phyloP scores from a whole-genome alignment of 1,140 invertebrate species.

The Lamellibrachia luymesi region DNA sequence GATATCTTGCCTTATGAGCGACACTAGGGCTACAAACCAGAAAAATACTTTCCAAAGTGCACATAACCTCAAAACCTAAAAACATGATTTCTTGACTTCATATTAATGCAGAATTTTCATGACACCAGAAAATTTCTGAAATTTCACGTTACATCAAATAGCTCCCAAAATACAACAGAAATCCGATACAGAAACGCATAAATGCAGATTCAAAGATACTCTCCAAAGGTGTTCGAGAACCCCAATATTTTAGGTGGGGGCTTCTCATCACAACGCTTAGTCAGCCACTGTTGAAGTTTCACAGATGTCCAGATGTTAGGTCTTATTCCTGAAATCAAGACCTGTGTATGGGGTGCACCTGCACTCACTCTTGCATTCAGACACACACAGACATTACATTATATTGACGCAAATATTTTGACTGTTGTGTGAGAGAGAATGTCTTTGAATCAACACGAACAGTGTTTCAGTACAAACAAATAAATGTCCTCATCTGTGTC shows the following conservation, averaged over 20 bases:
- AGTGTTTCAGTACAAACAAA: background rate
- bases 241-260: no score
- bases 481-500: background rate
- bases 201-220: background rate
- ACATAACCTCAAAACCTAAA: no score
- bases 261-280: no score
- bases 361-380: no score
- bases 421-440: background rate
- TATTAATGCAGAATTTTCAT: background rate
- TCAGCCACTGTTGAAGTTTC: no score
- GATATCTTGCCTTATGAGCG: no score
- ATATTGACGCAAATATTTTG: background rate
- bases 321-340: no score
- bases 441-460: background rate
- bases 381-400: background rate
- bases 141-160: background rate
- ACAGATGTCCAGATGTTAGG: no score
- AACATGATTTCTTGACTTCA: background rate
- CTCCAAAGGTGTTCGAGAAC: background rate
- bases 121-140: background rate
- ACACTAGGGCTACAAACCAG: no score
- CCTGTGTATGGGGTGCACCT: no score
- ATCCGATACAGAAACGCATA: background rate
- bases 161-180: background rate
- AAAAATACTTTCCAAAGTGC: no score